Evolutionary conservation across 2,888 invertebrate genomes (phyloP), one percentile per base, ranked within the genome.

Genomic region (Beris chalybata): DNA sequence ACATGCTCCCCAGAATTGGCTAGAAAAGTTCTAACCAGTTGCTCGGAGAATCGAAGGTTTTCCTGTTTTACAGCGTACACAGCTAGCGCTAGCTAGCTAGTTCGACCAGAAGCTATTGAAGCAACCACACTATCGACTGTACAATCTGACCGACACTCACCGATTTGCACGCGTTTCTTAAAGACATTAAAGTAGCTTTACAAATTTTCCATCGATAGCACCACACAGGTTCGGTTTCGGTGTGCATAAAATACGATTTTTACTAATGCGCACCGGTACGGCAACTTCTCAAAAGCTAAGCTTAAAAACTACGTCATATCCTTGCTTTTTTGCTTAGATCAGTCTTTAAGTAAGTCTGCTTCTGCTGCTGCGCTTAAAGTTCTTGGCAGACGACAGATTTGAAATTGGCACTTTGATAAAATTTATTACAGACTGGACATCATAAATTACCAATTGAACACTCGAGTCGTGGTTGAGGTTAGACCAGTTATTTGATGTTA

Each of bases 341-440:
- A 9, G 38, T 38, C 5, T 38, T 38, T 38, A 22, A 22, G 22
- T 22, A 22, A 22, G 22, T 22, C 22, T 22, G 22, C 22, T 22
- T 22, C 22, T 22, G 22, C 9, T 38, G 38, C 9, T 38, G 38
- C 38, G 38, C 50, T 52, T 50, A 61, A 61, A 61, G 52, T 52
- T 61, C 61, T 52, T 50, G 61, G 61, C 61, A 50, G 61, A 61
- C 52, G 61, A 38, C 1, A 50, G 61, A 61, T 61, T 22, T 22
- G 61, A 52, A 50, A 50, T 38, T 61, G 52, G 61, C 61, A 61
- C 61, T 61, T 61, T 59, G 15, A 50, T 61, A 61, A 61, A 61
- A 61, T 61, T 61, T 61, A 61, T 61, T 50, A 52, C 50, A 61
- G 32, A 61, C 61, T 61, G 61, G 61, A 38, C 22, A 22, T 38